Evolutionary conservation across 2,113 vertebrate genomes (phyloP), one percentile per base, ranked within the genome.

Genomic region (Gallinago media): DNA sequence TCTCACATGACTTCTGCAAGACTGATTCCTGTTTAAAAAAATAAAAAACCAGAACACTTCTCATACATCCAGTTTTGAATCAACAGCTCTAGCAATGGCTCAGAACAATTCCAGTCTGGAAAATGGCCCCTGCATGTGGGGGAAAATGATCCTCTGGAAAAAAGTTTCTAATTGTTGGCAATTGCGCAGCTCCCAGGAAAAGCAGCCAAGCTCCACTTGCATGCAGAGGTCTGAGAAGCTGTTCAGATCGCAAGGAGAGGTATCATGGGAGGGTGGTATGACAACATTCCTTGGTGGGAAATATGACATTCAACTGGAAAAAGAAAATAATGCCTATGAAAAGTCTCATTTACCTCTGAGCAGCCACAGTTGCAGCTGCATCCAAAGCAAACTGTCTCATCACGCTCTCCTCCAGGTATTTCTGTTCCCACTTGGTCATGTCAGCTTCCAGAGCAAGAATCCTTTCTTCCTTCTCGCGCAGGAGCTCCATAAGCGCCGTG

Each of bases 401-500:
- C 93, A 99, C 99, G 2, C 99, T 99, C 97, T 99, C 99, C 95
- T 99, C 99, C 96, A 99, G 97, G 94, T 99, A 99, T 29, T 99
- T 99, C 97, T 99, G 99, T 59, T 99, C 99, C 99, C 99, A 99
- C 94, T 99, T 99, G 77, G 99, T 99, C 99, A 99, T 99, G 97
- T 99, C 99, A 3, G 99, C 99, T 98, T 99, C 99, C 96, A 99
- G 98, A 44, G 99, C 99, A 50, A 99, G 98, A 91, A 99, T 99
- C 42, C 99, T 97, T 86, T 99, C 99, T 22, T 99, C 99, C 93
- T 99, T 99, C 97, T 99, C 99, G 0, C 99, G 98, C 50, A 99
- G 98, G n/a, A 99, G 99, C 62, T 99, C 99, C 99, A 99, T 99
- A 21, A 99, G 98, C 0, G 99, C 98, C 0, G 98, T 96, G 12